Evolutionary conservation across 2,113 vertebrate species (phyloP), one percentile per base, ranked within the genome.

Genomic region (Perca flavescens): DNA sequence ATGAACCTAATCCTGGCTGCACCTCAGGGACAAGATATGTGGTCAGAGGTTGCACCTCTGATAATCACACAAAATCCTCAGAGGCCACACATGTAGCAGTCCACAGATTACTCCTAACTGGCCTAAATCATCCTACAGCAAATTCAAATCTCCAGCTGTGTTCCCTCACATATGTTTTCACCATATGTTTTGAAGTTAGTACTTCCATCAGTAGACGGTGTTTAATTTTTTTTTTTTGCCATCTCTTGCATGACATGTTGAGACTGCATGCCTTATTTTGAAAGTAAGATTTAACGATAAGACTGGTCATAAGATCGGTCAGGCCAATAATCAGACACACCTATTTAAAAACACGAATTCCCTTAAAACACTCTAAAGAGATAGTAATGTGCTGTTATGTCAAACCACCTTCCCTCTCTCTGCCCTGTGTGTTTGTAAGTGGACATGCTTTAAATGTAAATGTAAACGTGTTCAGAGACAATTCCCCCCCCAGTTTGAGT

Each of bases 1-100:
- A 91, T 89, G 84, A 92, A 87, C 68, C 62, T 78, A 65, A 81
- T 72, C 72, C 28, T 17, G 61, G 57, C 56, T 79, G 16, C 50
- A 79, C 80, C 72, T 70, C 17, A 14, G 72, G 80, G 88, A 86
- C 28, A 50, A 28, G 17, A 74, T 40, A 56, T 40, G 16, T 64
- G 75, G 50, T 82, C 69, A 88, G 60, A 81, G 73, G 72, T 86
- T 25, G 52, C 46, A 25, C 28, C 57, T 68, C 52, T n/a, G 47
- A 69, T 60, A 73, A 31, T 21, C 40, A 52, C 40, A 52, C 10
- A 46, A 11, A 76, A 14, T 19, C 4, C 17, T 46, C 9, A n/a
- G 22, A 56, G 22, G 62, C 72, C 75, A 76, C 74, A 57, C 79
- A 70, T 72, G 65, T 28, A 78, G 74, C 40, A 16, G 43, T 40